A percentile compares a stretch with the other conserved stretches of the same genome.
Conservation (phyloP, 2,797 vertebrate genomes). For the Glyptemys insculpta region DNA sequence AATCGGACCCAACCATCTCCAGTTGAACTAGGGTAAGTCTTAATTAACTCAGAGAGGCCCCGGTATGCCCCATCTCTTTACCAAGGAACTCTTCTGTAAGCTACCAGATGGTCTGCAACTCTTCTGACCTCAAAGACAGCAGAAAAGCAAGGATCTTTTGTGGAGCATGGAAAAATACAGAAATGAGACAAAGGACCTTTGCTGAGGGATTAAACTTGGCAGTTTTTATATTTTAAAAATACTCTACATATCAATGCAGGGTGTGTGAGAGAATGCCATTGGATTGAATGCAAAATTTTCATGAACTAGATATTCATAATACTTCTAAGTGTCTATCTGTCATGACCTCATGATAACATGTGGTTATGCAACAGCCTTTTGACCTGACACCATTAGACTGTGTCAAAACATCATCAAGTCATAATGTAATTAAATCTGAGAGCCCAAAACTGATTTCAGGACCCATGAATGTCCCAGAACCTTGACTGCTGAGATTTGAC, state of each 20-base stretch:
- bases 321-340: not conserved
- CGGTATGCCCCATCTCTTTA: not conserved
- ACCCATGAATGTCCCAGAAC: not conserved
- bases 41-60: not conserved
- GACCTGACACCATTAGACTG: conserved; percentile 30
- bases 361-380: conserved; percentile 39
- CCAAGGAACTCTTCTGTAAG: not conserved
- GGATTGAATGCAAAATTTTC: not conserved
- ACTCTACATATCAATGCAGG: not conserved
- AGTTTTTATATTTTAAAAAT: not conserved
- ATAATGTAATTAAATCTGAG: not conserved
- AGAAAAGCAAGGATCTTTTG: not conserved
- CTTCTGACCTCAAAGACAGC: rapidly evolving
- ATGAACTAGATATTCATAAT: not conserved
- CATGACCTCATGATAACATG: not conserved
- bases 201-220: not conserved
- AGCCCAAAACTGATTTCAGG: not conserved
- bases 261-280: not conserved
- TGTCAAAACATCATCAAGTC: conserved; percentile 5
- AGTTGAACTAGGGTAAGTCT: not conserved
- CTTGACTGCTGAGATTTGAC: conserved; percentile 7
- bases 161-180: not conserved
- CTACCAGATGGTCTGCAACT: not conserved
- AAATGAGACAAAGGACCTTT: not conserved
- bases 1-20: not conserved